phyloP scores from a whole-genome alignment of 92 coral and sea anemone genomes.

The Virgularia gustaviana region DNA sequence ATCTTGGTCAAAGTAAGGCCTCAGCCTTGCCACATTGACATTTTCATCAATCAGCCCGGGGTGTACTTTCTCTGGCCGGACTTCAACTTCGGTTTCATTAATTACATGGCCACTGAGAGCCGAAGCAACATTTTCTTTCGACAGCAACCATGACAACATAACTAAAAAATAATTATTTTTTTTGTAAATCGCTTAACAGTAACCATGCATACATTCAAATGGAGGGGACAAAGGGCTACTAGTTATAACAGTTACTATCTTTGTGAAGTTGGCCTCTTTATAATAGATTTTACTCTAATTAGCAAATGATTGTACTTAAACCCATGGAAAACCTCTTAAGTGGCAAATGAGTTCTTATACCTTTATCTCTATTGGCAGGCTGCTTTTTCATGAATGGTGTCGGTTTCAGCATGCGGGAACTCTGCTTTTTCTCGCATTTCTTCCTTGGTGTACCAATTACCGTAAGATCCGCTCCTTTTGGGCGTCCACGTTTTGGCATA shows the following conservation, averaged over 20 bases:
- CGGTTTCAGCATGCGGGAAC: background rate
- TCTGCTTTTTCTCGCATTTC: background rate
- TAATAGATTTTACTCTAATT: too few relatives aligned
- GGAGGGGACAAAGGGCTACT: too few relatives aligned
- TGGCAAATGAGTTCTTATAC: too few relatives aligned
- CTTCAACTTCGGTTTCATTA: background rate
- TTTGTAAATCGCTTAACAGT: too few relatives aligned
- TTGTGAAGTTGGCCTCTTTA: too few relatives aligned
- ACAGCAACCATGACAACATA: conserved; percentile 1
- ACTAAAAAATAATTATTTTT: too few relatives aligned
- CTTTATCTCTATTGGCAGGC: conserved; percentile 4
- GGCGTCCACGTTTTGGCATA: conserved; percentile 6
- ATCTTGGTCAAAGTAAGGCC: background rate
- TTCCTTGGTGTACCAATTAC: conserved; percentile 5
- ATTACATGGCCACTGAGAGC: background rate
- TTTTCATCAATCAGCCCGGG: background rate
- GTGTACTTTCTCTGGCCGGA: conserved; percentile 11
- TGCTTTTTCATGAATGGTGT: conserved; percentile 1
- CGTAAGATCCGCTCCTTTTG: conserved; percentile 6
- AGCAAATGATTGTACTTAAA: too few relatives aligned
- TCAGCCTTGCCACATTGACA: background rate
- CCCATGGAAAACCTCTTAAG: too few relatives aligned
- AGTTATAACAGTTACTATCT: too few relatives aligned
- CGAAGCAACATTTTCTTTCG: background rate
- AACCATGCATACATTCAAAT: too few relatives aligned